These are phyloP conservation scores for Xanthia togata DNA, from an alignment of 2,888 invertebrate genomes.

Conservation along the genomic window DNA sequence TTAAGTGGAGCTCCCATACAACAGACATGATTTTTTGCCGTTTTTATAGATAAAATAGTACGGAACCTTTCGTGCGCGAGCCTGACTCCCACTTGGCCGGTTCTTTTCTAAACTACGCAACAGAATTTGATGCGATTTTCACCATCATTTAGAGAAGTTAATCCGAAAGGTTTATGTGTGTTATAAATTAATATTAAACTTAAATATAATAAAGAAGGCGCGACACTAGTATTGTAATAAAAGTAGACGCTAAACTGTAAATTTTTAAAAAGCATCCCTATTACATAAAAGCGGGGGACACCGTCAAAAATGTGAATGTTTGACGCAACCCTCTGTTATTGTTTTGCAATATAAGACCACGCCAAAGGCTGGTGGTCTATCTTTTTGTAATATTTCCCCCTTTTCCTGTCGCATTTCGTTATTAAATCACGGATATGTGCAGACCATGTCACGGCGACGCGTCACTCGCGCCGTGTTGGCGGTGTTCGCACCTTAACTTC, in stretches of 20 bases:
- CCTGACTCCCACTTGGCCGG: no score
- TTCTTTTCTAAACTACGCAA: not conserved
- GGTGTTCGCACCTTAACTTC: slow-evolving; percentile 5
- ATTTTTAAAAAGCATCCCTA: no score
- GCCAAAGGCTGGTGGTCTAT: not conserved
- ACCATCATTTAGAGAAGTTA: not conserved
- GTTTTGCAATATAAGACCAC: slow-evolving; percentile 26
- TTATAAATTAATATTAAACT: no score
- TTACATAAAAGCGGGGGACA: no score
- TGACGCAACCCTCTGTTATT: slow-evolving; percentile 6
- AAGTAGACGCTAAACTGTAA: not conserved
- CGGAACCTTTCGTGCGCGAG: no score
- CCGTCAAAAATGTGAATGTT: not conserved
- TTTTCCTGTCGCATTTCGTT: slow-evolving; percentile 22
- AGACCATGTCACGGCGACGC: slow-evolving; percentile 9
- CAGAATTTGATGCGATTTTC: not conserved
- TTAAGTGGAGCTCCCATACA: no score
- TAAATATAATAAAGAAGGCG: no score
- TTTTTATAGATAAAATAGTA: no score
- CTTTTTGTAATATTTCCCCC: slow-evolving; percentile 34
- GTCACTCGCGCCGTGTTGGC: not conserved
- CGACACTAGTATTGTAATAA: not conserved
- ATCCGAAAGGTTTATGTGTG: no score
- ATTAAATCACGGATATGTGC: slow-evolving; percentile 28
- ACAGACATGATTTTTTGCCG: no score